phyloP scores from a whole-genome alignment of 2,113 vertebrate species.

The Telmatochromis brichardi region DNA sequence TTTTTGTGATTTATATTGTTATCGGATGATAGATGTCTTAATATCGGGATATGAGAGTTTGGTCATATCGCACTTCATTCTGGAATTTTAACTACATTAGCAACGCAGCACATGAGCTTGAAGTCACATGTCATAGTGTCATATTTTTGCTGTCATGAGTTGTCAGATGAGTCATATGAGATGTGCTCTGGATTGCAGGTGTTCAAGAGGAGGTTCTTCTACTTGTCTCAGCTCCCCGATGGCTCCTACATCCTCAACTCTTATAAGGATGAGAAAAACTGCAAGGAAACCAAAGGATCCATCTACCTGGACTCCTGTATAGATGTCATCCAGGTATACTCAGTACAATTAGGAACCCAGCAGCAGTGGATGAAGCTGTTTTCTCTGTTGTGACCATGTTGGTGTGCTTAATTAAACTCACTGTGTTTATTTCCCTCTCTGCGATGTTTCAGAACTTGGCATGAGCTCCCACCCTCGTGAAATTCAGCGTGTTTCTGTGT shows the following conservation, averaged over 20 bases:
- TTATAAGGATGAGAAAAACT: constrained; percentile 97
- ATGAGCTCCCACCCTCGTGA: background rate
- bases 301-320: constrained; percentile 96
- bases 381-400: background rate
- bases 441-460: background rate
- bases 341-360: background rate
- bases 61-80: background rate
- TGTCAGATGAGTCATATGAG: background rate
- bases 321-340: constrained; percentile 85
- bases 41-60: too few species aligned
- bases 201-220: constrained; percentile 94
- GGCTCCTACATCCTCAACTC: constrained; percentile 97
- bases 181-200: constrained; percentile 67
- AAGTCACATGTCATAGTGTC: background rate
- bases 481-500: background rate
- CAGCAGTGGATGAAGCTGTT: background rate
- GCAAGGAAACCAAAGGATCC: constrained; percentile 94
- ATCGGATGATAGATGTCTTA: too few species aligned
- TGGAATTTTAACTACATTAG: background rate
- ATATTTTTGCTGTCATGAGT: background rate
- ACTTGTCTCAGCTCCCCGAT: constrained; percentile 93
- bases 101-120: background rate
- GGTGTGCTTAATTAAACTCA: background rate
- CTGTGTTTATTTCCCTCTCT: background rate
- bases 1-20: too few species aligned